Evolutionary conservation across 2,113 vertebrate species (phyloP), one percentile per base, ranked within the genome.

Genomic region (Grantiella picta): DNA sequence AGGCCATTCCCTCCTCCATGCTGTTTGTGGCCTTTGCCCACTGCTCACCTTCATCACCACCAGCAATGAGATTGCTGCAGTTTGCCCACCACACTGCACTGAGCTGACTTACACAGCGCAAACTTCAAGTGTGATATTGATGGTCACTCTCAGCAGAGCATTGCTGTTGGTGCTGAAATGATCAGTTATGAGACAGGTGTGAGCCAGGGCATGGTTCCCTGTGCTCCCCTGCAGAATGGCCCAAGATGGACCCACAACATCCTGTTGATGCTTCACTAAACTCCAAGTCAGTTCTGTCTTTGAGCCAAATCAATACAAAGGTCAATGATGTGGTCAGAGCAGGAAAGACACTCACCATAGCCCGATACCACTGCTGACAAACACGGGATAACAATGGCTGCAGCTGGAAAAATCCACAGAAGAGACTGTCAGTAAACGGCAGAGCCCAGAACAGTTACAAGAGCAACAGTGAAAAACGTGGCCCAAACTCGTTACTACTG

Each of bases 371-470:
- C 96, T 0, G 99, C 98, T 18, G 99, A 99, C 96, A 99, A 96
- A 95, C 99, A 99, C 1, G 99, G 99, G 82, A 99, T 98, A 18
- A 99, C 99, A 5, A 99, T 94, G 7, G 99, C 99, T 20, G 99
- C 99, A 12, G 99, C 99, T 99, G 96, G 63, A 91, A 95, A 91
- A 88, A 54, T 44, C 90, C 20, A 95, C 83, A 95, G 22, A 3
- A 76, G 70, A 95, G 78, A 63, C 22, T 9, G 40, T 86, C 52
- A 89, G 1, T 31, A 83, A 84, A 31, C 15, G 52, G 60, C 81
- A 47, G 54, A 78, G 40, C 79, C 59, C 75, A 54, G 23, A 82
- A 31, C 66, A 35, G 31, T 36, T 54, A 73, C n/a, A 36, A 68
- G 9, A 83, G 22, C 68, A 90, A 59, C 1, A 47, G 33, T 8